A percentile compares a stretch with the other conserved stretches of the same genome.
Evolutionary conservation across 2,797 vertebrate genomes (phyloP).

Genomic region (Crax fasciolata): DNA sequence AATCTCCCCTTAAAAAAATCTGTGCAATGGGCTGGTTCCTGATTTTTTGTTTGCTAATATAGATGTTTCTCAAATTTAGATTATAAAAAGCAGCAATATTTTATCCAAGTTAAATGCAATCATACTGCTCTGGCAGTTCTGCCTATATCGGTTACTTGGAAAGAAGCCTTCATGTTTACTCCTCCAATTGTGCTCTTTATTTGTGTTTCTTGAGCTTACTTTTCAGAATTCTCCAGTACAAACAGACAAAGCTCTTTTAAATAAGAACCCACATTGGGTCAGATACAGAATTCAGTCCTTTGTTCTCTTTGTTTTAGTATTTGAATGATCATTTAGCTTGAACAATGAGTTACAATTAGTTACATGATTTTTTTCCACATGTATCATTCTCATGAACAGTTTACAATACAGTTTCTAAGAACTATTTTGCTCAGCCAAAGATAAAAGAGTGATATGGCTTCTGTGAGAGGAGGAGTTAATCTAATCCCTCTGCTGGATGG

Average conservation of each 20-base stretch:
- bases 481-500: neutral
- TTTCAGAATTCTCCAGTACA: neutral
- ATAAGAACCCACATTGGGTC: neutral
- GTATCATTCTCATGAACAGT: neutral
- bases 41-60: neutral
- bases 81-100: neutral
- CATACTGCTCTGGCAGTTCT: neutral
- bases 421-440: neutral
- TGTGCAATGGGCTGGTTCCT: neutral
- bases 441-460: neutral
- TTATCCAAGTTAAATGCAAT: neutral
- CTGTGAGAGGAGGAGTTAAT: neutral
- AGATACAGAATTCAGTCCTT: neutral
- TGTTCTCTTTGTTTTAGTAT: neutral
- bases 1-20: neutral
- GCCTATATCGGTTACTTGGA: neutral
- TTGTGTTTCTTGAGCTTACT: neutral
- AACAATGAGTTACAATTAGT: neutral
- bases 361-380: too few relatives aligned
- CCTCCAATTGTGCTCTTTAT: neutral
- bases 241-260: neutral
- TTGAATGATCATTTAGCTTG: neutral
- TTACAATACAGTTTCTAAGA: neutral
- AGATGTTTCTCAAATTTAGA: neutral
- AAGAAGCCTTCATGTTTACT: neutral